phyloP scores from a whole-genome alignment of 2,888 invertebrate species.

The Pandemis heparana region DNA sequence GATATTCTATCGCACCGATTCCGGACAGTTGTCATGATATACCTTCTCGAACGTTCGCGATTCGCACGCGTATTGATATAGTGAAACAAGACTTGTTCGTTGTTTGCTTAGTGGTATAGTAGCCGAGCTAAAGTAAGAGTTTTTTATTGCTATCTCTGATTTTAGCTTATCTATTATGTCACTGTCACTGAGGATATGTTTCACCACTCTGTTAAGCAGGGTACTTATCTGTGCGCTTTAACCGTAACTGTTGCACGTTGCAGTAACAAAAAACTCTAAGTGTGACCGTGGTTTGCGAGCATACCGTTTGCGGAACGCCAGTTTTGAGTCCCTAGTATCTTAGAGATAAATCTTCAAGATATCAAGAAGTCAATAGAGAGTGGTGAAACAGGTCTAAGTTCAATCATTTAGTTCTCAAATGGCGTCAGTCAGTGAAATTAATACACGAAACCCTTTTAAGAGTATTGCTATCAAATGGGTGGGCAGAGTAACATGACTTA shows the following conservation, averaged over 20 bases:
- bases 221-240: too few species aligned
- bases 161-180: background rate
- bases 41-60: constrained; percentile 28
- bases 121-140: background rate
- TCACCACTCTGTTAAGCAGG: too few species aligned
- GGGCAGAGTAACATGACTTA: background rate
- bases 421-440: background rate
- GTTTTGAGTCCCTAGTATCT: too few species aligned
- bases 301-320: too few species aligned
- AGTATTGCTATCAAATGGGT: background rate
- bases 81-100: background rate
- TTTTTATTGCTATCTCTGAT: background rate
- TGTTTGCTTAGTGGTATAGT: background rate
- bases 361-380: too few species aligned
- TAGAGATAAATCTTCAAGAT: too few species aligned
- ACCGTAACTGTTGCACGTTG: too few species aligned
- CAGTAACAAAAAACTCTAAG: too few species aligned
- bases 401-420: too few species aligned
- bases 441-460: background rate
- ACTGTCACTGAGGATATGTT: background rate
- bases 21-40: constrained; percentile 75
- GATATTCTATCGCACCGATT: constrained; percentile 82
- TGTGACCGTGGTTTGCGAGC: too few species aligned
- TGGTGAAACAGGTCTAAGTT: too few species aligned
- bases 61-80: background rate